phyloP scores from a whole-genome alignment of 1,140 invertebrate species.

The Hycleus cichorii region DNA sequence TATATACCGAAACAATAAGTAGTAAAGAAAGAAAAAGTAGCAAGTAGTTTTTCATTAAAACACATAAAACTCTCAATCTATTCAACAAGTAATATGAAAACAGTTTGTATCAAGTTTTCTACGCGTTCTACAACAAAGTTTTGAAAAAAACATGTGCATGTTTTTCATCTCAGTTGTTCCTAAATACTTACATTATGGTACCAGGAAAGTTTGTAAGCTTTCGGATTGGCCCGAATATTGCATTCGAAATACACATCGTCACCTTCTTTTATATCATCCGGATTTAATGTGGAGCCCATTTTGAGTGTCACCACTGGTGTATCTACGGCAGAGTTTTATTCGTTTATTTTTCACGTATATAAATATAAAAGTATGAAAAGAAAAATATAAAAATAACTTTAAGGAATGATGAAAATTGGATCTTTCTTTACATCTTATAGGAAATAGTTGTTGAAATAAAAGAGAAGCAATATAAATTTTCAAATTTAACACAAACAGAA shows the following conservation, averaged over 20 bases:
- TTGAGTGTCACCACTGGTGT: slow-evolving; percentile 65
- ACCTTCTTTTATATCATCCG: slow-evolving; percentile 76
- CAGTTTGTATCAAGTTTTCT: slow-evolving; percentile 7
- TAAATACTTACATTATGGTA: slow-evolving; percentile 69
- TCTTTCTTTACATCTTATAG: too few relatives aligned
- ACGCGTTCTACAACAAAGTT: neutral
- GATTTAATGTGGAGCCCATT: slow-evolving; percentile 70
- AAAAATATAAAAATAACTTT: neutral
- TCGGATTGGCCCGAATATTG: slow-evolving; percentile 71
- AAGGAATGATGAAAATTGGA: too few relatives aligned
- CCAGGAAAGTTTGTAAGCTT: slow-evolving; percentile 72
- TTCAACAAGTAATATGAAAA: slow-evolving; percentile 26
- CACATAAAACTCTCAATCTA: slow-evolving; percentile 1
- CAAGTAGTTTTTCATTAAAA: too few relatives aligned
- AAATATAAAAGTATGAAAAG: neutral
- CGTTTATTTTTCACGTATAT: neutral
- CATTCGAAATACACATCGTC: slow-evolving; percentile 78
- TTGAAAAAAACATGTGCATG: neutral
- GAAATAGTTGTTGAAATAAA: neutral
- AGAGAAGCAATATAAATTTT: neutral
- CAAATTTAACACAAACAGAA: neutral
- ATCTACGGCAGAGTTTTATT: slow-evolving; percentile 49
- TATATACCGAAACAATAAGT: neutral
- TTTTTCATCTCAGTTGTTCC: neutral
- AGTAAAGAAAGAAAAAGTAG: neutral